A percentile compares a stretch with the other conserved stretches of the same genome.
These are phyloP conservation scores for Planiliza haematocheilus DNA, from an alignment of 2,113 vertebrate genomes.

Conservation along the genomic window DNA sequence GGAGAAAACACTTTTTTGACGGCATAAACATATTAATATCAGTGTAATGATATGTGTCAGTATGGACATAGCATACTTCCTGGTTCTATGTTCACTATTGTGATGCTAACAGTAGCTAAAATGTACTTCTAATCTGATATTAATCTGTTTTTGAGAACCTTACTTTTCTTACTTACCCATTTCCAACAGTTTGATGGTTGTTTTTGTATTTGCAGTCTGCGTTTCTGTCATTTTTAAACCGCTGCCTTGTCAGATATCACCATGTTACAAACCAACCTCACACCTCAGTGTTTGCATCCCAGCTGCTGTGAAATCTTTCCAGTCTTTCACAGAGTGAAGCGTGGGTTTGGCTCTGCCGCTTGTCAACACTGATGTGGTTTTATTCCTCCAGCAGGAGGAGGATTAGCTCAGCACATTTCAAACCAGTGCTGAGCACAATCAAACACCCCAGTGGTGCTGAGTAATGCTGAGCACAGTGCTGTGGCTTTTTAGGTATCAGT, in stretches of 20 bases:
- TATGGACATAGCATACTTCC: no score
- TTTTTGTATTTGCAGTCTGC: no score
- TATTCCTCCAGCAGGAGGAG: neutral
- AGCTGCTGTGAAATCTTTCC: neutral
- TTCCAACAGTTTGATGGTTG: no score
- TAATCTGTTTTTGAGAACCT: no score
- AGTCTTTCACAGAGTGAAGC: neutral
- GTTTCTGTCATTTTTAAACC: no score
- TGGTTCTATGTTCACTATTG: no score
- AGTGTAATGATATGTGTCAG: no score
- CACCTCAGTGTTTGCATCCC: constrained; percentile 2
- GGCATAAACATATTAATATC: no score
- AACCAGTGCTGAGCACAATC: constrained; percentile 10
- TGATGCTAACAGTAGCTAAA: no score
- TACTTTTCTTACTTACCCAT: no score
- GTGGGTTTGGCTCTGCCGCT: constrained; percentile 9
- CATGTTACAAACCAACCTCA: neutral
- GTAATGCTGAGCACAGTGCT: constrained; percentile 34
- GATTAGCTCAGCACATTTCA: constrained; percentile 56
- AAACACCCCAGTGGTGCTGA: constrained; percentile 37
- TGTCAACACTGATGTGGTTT: constrained; percentile 31
- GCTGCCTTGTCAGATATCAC: neutral
- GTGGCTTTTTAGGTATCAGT: constrained; percentile 25
- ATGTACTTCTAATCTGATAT: no score
- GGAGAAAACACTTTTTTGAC: no score